These are phyloP conservation scores for Zoanthus sociatus DNA, from an alignment of 92 coral and sea anemone species.

Conservation along the genomic window DNA sequence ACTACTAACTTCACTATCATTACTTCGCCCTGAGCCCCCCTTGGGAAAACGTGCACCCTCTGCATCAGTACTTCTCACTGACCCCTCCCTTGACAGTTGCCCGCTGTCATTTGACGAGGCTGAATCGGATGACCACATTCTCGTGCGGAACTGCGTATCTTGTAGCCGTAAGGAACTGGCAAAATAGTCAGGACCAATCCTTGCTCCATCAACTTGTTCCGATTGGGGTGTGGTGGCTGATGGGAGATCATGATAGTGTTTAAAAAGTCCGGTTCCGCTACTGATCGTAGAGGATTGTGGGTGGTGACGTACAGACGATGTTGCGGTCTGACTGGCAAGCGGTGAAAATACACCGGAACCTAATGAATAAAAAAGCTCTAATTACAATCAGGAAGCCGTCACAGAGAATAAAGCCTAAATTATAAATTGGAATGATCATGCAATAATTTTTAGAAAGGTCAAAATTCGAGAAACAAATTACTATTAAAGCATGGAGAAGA, in stretches of 20 bases:
- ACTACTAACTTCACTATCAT: slow-evolving; percentile 33
- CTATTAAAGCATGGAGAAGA: no score
- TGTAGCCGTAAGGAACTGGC: slow-evolving; percentile 17
- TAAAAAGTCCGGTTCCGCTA: slow-evolving; percentile 38
- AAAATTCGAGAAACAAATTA: no score
- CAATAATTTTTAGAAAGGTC: no score
- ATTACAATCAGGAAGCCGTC: neutral
- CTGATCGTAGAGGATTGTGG: slow-evolving; percentile 57
- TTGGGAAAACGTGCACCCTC: slow-evolving; percentile 17
- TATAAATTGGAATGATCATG: no score
- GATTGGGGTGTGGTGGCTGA: slow-evolving; percentile 1
- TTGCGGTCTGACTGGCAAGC: slow-evolving; percentile 69
- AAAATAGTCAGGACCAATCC: slow-evolving; percentile 23
- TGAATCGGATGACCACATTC: slow-evolving; percentile 40
- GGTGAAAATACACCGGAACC: slow-evolving; percentile 88
- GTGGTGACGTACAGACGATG: slow-evolving; percentile 59
- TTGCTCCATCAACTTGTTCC: slow-evolving; percentile 23
- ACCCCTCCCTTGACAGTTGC: slow-evolving; percentile 37
- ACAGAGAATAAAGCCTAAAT: no score
- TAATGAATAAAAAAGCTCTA: neutral
- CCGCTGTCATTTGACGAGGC: slow-evolving; percentile 41
- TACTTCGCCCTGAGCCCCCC: slow-evolving; percentile 31
- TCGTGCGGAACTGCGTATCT: slow-evolving; percentile 20
- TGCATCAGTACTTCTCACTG: slow-evolving; percentile 23
- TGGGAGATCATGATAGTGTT: slow-evolving; percentile 24